Conservation (phyloP, 2,113 vertebrate species). For the Syrrhaptes paradoxus region DNA sequence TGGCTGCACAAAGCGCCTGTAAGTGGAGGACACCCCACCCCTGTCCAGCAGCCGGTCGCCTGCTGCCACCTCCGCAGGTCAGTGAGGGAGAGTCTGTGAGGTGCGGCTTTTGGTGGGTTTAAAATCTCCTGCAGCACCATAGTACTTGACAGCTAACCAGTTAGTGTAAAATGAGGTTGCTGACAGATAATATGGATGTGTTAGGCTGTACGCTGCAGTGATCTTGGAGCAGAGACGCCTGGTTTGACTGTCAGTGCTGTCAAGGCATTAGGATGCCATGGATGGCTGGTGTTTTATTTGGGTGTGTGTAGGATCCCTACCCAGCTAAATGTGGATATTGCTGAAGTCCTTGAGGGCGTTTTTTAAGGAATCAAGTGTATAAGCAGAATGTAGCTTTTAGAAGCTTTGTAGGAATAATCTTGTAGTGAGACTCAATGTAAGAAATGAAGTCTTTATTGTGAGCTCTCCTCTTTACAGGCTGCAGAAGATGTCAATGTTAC, state of each 20-base stretch:
- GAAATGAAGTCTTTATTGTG: not conserved
- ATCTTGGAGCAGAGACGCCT: no score
- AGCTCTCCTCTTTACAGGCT: slow-evolving; percentile 70
- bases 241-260: accelerated
- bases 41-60: not conserved
- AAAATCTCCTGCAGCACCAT: no score
- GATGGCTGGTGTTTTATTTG: accelerated
- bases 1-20: not conserved
- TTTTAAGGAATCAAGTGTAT: not conserved
- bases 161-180: no score
- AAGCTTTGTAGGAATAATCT: not conserved
- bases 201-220: not conserved
- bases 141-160: accelerated
- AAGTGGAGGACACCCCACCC: accelerated
- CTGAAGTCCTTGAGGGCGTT: accelerated
- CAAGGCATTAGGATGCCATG: not conserved
- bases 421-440: not conserved
- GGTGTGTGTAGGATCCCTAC: not conserved
- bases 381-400: not conserved
- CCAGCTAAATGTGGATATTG: not conserved
- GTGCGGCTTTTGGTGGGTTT: not conserved
- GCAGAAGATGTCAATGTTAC: slow-evolving; percentile 97
- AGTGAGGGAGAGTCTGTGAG: accelerated
- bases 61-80: not conserved
- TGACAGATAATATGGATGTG: accelerated